phyloP scores from a whole-genome alignment of 2,888 invertebrate genomes.

The Melanostoma scalare region DNA sequence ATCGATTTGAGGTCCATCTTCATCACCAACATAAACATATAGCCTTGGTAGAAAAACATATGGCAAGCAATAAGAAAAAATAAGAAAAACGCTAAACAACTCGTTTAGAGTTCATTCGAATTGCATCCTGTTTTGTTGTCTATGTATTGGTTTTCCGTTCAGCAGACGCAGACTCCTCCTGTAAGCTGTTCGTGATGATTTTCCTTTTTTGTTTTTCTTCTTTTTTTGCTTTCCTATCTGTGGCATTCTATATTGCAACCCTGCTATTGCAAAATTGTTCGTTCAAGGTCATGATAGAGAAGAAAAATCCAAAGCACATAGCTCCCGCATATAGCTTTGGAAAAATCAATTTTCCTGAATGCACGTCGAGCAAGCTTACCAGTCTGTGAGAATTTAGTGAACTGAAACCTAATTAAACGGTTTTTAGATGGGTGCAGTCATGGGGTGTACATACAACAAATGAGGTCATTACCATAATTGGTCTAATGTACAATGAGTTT shows the following conservation, averaged over 20 bases:
- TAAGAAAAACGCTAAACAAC: constrained; percentile 43
- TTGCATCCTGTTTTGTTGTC: constrained; percentile 24
- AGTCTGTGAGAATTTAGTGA: constrained; percentile 54
- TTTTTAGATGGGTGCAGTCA: constrained; percentile 40
- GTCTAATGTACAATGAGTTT: constrained; percentile 54
- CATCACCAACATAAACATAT: background rate
- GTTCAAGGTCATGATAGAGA: constrained; percentile 62
- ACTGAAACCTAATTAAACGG: constrained; percentile 57
- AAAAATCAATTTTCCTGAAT: constrained; percentile 67
- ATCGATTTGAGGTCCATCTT: background rate
- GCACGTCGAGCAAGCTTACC: constrained; percentile 35
- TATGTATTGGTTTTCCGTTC: background rate
- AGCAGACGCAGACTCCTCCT: constrained; percentile 21
- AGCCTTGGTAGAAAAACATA: constrained; percentile 13
- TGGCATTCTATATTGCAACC: constrained; percentile 36
- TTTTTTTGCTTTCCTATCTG: constrained; percentile 18
- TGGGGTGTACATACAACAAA: background rate
- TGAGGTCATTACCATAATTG: constrained; percentile 55
- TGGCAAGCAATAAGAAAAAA: no score
- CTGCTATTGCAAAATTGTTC: constrained; percentile 39
- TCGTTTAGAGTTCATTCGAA: constrained; percentile 33
- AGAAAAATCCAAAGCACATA: constrained; percentile 8
- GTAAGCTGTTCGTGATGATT: no score
- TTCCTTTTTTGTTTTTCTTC: constrained; percentile 5
- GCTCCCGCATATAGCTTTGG: constrained; percentile 31